These are phyloP conservation scores for Seriola aureovittata DNA, from an alignment of 2,113 vertebrate species.

Conservation along the genomic window DNA sequence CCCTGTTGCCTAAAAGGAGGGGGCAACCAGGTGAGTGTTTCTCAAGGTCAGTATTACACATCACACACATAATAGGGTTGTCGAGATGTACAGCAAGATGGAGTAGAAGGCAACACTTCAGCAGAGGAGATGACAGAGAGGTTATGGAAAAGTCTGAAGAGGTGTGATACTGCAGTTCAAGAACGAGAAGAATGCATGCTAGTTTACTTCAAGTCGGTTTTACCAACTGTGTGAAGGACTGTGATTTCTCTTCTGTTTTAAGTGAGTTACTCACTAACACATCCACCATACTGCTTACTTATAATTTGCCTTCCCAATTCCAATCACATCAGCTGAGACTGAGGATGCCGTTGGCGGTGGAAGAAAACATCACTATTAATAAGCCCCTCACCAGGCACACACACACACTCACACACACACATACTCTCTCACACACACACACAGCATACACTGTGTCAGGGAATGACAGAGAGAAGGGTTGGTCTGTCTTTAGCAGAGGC, in stretches of 20 bases:
- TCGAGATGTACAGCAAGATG: neutral
- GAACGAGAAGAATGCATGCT: neutral
- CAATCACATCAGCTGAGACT: constrained; percentile 47
- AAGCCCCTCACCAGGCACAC: constrained; percentile 25
- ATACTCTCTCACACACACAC: neutral
- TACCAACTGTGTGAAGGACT: neutral
- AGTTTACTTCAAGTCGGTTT: constrained; percentile 5
- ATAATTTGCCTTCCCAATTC: constrained; percentile 43
- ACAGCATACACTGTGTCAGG: constrained; percentile 34
- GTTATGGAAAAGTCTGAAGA: neutral
- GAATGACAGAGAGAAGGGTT: constrained; percentile 54
- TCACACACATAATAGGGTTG: constrained; percentile 12
- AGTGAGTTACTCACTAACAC: constrained; percentile 10
- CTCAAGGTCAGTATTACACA: constrained; percentile 72
- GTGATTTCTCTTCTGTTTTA: neutral
- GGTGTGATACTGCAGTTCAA: neutral
- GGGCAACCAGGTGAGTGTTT: constrained; percentile 63
- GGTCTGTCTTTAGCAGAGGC: constrained; percentile 60
- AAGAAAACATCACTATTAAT: constrained; percentile 65
- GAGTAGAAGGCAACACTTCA: neutral
- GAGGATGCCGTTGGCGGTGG: constrained; percentile 43
- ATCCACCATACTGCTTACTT: constrained; percentile 3
- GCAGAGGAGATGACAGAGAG: neutral
- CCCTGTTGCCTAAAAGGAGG: constrained; percentile 14
- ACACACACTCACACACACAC: constrained; percentile 1